Percentiles rank a stretch among this genome's conserved stretches.
These are phyloP conservation scores for Bradysia coprophila DNA, from an alignment of 1,140 invertebrate species.

Conservation along the genomic window DNA sequence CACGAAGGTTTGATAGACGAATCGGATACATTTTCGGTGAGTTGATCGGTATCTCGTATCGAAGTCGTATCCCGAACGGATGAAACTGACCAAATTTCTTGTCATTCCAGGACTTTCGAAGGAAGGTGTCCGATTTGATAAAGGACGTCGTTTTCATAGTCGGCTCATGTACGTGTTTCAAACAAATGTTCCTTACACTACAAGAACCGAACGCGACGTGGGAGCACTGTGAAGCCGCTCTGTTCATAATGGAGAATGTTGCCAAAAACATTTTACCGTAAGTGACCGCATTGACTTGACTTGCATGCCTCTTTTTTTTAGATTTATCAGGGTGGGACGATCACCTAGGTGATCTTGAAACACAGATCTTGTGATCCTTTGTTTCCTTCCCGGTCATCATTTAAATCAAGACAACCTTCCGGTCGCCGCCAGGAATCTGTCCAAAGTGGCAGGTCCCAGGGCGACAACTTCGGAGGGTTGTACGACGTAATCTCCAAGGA, in stretches of 20 bases:
- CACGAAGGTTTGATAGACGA: conserved; percentile 81
- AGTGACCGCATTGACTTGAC: conserved; percentile 30
- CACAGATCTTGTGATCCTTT: no score
- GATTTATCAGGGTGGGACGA: no score
- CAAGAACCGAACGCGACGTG: conserved; percentile 53
- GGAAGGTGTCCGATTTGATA: conserved; percentile 79
- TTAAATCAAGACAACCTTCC: no score
- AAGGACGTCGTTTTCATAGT: conserved; percentile 97
- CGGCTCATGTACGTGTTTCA: conserved; percentile 78
- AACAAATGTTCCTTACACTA: conserved; percentile 69
- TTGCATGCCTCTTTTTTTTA: no score
- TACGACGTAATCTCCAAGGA: no score
- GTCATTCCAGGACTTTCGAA: conserved; percentile 60
- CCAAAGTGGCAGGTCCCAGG: no score
- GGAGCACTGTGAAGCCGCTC: conserved; percentile 84
- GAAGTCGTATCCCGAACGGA: background rate
- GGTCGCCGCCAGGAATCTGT: no score
- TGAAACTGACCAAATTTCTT: background rate
- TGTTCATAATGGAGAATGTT: conserved; percentile 91
- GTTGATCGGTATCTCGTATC: conserved; percentile 11
- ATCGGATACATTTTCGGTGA: conserved; percentile 51
- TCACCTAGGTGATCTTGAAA: no score
- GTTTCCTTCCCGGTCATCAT: no score
- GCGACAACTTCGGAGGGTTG: no score
- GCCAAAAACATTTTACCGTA: conserved; percentile 92